A percentile compares a stretch with the other conserved stretches of the same genome.
Evolutionary conservation across 2,888 invertebrate genomes (phyloP).

Genomic region (Nephrotoma appendiculata): DNA sequence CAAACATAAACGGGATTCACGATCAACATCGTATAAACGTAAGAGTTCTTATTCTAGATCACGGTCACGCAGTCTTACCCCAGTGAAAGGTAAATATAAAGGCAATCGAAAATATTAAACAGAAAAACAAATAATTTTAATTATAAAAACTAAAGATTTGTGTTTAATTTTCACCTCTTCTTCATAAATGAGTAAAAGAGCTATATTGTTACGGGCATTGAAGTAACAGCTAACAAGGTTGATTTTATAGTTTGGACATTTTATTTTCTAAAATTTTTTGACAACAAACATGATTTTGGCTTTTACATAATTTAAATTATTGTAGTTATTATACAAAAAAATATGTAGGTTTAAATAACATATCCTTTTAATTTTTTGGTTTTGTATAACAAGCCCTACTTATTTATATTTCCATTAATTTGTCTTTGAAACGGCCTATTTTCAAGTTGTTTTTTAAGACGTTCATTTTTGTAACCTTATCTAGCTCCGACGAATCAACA

Average conservation of each 20-base stretch:
- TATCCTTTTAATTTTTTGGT: not conserved
- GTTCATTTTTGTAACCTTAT: not conserved
- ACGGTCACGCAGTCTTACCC: not conserved
- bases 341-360: not conserved
- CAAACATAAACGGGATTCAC: slow-evolving; percentile 12
- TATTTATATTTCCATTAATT: not conserved
- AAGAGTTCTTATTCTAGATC: slow-evolving; percentile 10
- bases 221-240: not conserved
- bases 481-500: not conserved
- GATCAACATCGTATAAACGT: slow-evolving; percentile 14
- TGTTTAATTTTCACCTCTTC: not conserved
- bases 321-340: not conserved
- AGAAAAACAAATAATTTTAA: not conserved
- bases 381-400: not conserved
- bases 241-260: not conserved
- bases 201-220: not conserved
- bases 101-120: slow-evolving; percentile 1
- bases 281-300: not conserved
- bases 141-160: not conserved
- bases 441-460: not conserved
- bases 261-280: not conserved
- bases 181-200: not conserved
- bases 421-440: not conserved
- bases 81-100: slow-evolving; percentile 5
- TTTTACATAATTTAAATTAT: not conserved